Conservation (phyloP, 2,888 invertebrate species). For the Athalia cordata region DNA sequence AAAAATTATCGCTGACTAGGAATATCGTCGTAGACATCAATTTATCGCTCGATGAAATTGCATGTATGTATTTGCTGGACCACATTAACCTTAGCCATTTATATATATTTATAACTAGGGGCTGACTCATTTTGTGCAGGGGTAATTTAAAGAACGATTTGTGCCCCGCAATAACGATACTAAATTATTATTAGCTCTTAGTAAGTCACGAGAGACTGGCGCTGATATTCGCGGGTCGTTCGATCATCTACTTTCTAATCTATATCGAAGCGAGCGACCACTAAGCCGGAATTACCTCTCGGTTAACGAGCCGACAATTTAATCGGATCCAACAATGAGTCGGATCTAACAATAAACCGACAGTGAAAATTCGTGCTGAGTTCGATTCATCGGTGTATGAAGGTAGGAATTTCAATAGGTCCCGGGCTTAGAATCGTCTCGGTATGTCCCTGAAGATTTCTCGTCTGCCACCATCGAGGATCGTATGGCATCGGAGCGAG, state of each 20-base stretch:
- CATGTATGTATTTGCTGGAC: too few relatives aligned
- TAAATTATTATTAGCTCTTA: slow-evolving; percentile 21
- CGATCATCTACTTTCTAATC: slow-evolving; percentile 38
- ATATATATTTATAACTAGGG: too few relatives aligned
- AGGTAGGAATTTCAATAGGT: slow-evolving; percentile 1
- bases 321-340: slow-evolving; percentile 18
- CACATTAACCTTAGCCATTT: too few relatives aligned
- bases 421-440: slow-evolving; percentile 25
- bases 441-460: slow-evolving; percentile 30
- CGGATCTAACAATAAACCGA: background rate
- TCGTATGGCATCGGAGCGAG: slow-evolving; percentile 46
- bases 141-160: slow-evolving; percentile 8
- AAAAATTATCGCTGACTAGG: too few relatives aligned
- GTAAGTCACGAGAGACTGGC: background rate
- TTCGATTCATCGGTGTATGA: background rate
- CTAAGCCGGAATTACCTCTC: slow-evolving; percentile 9
- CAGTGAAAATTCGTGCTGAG: background rate
- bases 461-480: slow-evolving; percentile 23
- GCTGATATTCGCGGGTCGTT: slow-evolving; percentile 30
- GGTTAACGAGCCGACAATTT: slow-evolving; percentile 7
- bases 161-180: slow-evolving; percentile 14
- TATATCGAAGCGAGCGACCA: slow-evolving; percentile 24
- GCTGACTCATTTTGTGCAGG: too few relatives aligned
- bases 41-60: too few relatives aligned
- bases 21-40: too few relatives aligned